These are phyloP conservation scores for Mystacides longicornis DNA, from an alignment of 2,888 invertebrate species.

Conservation along the genomic window DNA sequence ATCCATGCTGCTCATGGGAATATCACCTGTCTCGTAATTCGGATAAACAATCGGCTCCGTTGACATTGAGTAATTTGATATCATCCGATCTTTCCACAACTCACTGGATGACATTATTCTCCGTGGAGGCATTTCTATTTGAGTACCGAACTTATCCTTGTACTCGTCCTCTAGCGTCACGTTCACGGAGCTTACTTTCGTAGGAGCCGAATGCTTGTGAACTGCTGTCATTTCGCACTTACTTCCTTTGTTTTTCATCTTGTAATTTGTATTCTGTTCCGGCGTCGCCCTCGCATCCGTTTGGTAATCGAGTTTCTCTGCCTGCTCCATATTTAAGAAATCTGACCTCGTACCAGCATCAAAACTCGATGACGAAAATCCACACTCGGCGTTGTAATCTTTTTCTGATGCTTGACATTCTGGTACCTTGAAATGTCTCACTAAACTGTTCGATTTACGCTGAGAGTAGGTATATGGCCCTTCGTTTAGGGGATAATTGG, in stretches of 20 bases:
- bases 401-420: constrained; percentile 19
- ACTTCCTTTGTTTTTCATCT: constrained; percentile 4
- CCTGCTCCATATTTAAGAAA: constrained; percentile 40
- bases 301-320: constrained; percentile 44
- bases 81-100: constrained; percentile 42
- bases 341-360: constrained; percentile 40
- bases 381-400: constrained; percentile 42
- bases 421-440: constrained; percentile 17
- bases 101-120: constrained; percentile 43
- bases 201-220: constrained; percentile 8
- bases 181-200: constrained; percentile 18
- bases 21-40: constrained; percentile 36
- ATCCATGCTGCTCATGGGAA: constrained; percentile 30
- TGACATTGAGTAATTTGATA: constrained; percentile 30
- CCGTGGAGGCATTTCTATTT: constrained; percentile 29
- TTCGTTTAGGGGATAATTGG: constrained; percentile 45
- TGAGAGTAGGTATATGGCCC: constrained; percentile 45
- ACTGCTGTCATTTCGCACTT: constrained; percentile 18
- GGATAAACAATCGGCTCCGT: constrained; percentile 21
- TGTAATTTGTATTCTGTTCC: constrained; percentile 12
- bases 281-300: constrained; percentile 13
- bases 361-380: constrained; percentile 38
- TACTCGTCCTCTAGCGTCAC: constrained; percentile 38
- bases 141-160: constrained; percentile 35
- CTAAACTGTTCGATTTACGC: constrained; percentile 41